Evolutionary conservation across 2,797 vertebrate species (phyloP).

Genomic region (Amblyraja radiata): DNA sequence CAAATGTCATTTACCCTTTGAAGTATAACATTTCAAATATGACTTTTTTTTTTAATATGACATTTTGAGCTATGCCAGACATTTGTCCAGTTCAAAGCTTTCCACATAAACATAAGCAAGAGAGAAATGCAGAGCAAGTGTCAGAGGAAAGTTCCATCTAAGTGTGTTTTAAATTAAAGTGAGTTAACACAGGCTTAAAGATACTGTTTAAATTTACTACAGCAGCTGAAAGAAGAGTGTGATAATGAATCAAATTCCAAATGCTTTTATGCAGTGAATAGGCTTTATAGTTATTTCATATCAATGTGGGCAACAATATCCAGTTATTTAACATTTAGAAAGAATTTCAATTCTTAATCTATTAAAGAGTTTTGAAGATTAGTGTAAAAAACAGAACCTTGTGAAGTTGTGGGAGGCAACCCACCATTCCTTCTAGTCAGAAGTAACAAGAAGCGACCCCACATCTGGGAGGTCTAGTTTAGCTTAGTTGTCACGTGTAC

Average conservation of each 20-base stretch:
- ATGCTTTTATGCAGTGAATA: background rate
- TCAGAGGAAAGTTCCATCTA: background rate
- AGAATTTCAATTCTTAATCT: background rate
- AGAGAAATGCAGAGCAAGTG: background rate
- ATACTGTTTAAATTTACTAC: background rate
- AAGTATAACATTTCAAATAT: background rate
- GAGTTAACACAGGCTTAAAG: background rate
- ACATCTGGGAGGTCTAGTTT: background rate
- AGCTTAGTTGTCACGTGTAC: too few species aligned
- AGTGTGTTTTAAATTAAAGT: constrained; percentile 1
- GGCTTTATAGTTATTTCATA: background rate
- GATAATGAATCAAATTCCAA: background rate
- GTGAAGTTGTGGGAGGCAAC: background rate
- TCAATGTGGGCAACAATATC: background rate
- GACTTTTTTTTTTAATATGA: background rate
- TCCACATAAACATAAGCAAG: background rate
- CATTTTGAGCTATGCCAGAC: background rate
- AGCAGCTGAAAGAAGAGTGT: background rate
- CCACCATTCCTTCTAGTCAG: background rate
- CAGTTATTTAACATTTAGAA: background rate
- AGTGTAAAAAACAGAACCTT: background rate
- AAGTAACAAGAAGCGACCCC: background rate
- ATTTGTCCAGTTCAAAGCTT: background rate
- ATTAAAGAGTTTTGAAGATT: background rate
- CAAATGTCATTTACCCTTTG: background rate